These are phyloP conservation scores for Idaea dimidiata DNA, from an alignment of 2,888 invertebrate genomes.

Conservation along the genomic window DNA sequence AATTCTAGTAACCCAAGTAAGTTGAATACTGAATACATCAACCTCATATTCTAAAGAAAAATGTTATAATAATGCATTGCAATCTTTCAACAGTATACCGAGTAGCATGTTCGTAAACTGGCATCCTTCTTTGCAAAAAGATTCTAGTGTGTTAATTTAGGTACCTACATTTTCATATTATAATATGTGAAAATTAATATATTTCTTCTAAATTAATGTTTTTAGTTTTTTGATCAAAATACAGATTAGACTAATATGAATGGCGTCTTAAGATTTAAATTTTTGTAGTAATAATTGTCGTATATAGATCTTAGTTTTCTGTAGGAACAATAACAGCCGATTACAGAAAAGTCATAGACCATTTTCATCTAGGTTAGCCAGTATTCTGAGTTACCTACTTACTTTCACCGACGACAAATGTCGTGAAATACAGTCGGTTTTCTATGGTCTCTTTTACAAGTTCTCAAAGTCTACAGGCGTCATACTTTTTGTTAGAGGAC, in stretches of 20 bases:
- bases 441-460: neutral
- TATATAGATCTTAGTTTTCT: no score
- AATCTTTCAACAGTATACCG: neutral
- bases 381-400: neutral
- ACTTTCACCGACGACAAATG: neutral
- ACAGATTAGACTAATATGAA: no score
- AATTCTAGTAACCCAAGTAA: neutral
- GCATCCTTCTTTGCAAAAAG: conserved; percentile 26
- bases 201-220: no score
- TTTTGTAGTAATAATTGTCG: no score
- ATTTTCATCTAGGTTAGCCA: neutral
- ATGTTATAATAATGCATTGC: neutral
- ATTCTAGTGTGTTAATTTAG: conserved; percentile 22
- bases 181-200: no score
- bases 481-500: conserved; percentile 35
- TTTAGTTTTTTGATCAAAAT: no score
- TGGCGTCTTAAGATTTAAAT: no score
- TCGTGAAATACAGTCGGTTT: neutral
- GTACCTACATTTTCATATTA: conserved; percentile 24
- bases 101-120: neutral
- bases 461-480: neutral
- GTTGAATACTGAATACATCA: neutral
- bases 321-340: no score
- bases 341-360: neutral
- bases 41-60: neutral